Evolutionary conservation across 2,888 invertebrate genomes (phyloP), one percentile per base, ranked within the genome.

Genomic region (Phragmatobia fuliginosa): DNA sequence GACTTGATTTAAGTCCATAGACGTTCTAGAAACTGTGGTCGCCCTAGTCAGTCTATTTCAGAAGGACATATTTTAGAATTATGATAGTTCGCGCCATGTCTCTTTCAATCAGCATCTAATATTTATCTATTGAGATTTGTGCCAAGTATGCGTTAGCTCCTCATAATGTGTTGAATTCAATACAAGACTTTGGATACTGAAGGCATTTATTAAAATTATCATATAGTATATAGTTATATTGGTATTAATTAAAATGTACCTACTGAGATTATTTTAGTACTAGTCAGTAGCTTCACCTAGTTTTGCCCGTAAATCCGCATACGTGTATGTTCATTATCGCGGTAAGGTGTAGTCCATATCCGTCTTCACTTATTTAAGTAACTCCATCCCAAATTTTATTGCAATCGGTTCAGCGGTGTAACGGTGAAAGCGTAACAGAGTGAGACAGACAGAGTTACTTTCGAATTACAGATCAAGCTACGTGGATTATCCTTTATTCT

Each of bases 51-150:
- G 25, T 18, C 52, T 28, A 28, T 36, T 56, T 56, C 21, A 36
- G 36, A 38, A 36, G 14, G 32, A 59, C 58, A 61, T 64, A 63
- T 64, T 60, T 63, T 7, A 64, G 59, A 60, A 38, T 56, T 32
- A 61, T 71, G 62, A 74, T 68, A 58, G 69, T 67, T 68, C 71
- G 60, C 68, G 49, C 69, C 36, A 62, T 61, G 81, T 76, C 71
- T 72, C 73, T 68, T 76, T 80, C 75, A 71, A 78, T 81, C 79
- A 80, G 72, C 76, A 64, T 45, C 65, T 31, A 52, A 72, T 76
- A 76, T 80, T 74, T 76, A 73, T 78, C 64, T 58, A 33, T 31
- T 11, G 63, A 68, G 62, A 25, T 41, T 32, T 16, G 68, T 78
- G 81, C 80, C 80, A 80, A 81, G 67, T 62, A 66, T 49, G 60